A percentile compares a stretch with the other conserved stretches of the same genome.
Conservation (phyloP, 2,113 vertebrate genomes). For the Tychaedon coryphoeus region DNA sequence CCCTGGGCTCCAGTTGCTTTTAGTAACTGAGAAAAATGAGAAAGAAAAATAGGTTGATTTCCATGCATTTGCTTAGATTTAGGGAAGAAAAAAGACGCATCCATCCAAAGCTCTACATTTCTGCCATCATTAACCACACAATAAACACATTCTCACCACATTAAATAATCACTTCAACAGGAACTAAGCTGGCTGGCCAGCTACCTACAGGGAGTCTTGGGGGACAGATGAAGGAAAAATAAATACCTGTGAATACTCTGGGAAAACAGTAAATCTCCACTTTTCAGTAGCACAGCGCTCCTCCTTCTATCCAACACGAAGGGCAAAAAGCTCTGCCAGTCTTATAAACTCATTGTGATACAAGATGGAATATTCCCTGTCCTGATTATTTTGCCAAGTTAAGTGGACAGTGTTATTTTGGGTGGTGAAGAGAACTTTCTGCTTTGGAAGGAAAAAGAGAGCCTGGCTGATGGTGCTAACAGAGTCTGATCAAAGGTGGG, state of each 20-base stretch:
- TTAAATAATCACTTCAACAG: neutral
- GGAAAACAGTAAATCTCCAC: neutral
- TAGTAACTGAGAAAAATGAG: neutral
- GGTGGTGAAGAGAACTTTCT: neutral
- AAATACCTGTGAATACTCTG: neutral
- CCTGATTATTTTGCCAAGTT: neutral
- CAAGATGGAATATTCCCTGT: neutral
- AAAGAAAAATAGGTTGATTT: neutral
- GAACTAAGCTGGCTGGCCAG: neutral
- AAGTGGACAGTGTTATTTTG: neutral
- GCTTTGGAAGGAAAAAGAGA: neutral
- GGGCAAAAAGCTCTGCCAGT: neutral
- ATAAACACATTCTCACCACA: neutral
- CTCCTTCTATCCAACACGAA: neutral
- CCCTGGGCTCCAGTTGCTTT: neutral
- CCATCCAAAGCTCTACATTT: neutral
- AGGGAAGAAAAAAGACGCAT: neutral
- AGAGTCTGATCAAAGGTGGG: neutral
- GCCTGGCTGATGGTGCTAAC: neutral
- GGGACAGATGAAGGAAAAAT: neutral
- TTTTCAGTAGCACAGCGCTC: neutral
- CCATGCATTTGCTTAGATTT: constrained; percentile 3
- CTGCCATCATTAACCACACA: neutral
- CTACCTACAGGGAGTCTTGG: neutral
- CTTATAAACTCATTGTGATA: neutral